Evolutionary conservation across 2,888 invertebrate genomes (phyloP).

Genomic region (Lithodes maja): DNA sequence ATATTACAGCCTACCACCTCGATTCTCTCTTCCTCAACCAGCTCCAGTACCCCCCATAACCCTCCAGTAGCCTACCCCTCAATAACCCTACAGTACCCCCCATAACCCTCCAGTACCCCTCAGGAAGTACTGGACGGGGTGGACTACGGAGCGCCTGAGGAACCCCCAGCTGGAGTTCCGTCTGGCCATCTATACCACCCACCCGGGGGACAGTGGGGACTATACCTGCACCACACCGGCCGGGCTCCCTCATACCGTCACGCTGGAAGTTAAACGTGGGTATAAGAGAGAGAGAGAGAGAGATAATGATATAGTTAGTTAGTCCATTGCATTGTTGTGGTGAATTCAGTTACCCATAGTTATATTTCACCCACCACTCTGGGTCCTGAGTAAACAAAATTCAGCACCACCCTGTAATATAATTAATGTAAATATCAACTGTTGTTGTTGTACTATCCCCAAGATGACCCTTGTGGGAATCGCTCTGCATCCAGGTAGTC

Average conservation of each 20-base stretch:
- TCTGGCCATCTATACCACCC: constrained; percentile 86
- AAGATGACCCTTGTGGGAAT: too few relatives aligned
- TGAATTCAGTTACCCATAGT: too few relatives aligned
- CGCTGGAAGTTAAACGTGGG: constrained; percentile 51
- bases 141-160: constrained; percentile 87
- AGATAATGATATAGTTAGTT: too few relatives aligned
- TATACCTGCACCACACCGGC: constrained; percentile 92
- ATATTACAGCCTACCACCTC: background rate
- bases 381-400: too few relatives aligned
- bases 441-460: too few relatives aligned
- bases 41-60: background rate
- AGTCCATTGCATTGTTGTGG: too few relatives aligned
- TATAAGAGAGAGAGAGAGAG: background rate
- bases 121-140: constrained; percentile 85
- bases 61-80: background rate
- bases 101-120: constrained; percentile 24
- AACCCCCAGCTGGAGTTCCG: constrained; percentile 87
- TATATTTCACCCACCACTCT: too few relatives aligned
- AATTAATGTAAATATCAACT: too few relatives aligned
- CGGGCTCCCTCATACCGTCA: constrained; percentile 78
- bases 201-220: constrained; percentile 87
- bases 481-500: too few relatives aligned
- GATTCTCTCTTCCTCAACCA: background rate
- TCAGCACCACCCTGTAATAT: too few relatives aligned
- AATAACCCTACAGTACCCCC: background rate